phyloP scores from a whole-genome alignment of 2,113 vertebrate genomes.

The Eulemur macaco region DNA sequence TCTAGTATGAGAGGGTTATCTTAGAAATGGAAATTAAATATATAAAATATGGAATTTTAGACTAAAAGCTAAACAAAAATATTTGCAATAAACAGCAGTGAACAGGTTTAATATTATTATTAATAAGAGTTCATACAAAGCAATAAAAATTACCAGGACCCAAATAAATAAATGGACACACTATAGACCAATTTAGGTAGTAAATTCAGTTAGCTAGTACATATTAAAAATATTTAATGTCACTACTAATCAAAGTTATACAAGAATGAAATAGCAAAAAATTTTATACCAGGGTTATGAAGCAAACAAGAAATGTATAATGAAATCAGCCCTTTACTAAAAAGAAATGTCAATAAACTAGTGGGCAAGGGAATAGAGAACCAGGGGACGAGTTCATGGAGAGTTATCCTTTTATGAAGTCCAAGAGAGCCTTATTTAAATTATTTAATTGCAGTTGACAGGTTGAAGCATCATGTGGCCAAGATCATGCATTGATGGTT shows the following conservation, averaged over 20 bases:
- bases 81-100: neutral
- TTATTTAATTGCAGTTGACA: neutral
- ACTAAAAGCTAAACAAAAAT: constrained; percentile 54
- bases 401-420: neutral
- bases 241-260: neutral
- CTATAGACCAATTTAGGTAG: neutral
- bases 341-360: neutral
- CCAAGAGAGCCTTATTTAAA: neutral
- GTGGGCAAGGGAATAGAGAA: neutral
- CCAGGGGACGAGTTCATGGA: neutral
- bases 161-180: neutral
- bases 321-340: neutral
- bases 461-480: neutral
- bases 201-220: constrained; percentile 10
- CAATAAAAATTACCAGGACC: constrained; percentile 33
- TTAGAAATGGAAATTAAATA: neutral
- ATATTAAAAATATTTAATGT: neutral
- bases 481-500: neutral
- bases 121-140: neutral
- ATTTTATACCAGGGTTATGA: neutral
- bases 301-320: neutral
- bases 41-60: constrained; percentile 16
- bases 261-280: neutral
- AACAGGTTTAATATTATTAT: neutral
- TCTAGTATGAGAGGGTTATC: neutral